phyloP scores from a whole-genome alignment of 2,113 vertebrate genomes.

The Speoplatyrhinus poulsoni region DNA sequence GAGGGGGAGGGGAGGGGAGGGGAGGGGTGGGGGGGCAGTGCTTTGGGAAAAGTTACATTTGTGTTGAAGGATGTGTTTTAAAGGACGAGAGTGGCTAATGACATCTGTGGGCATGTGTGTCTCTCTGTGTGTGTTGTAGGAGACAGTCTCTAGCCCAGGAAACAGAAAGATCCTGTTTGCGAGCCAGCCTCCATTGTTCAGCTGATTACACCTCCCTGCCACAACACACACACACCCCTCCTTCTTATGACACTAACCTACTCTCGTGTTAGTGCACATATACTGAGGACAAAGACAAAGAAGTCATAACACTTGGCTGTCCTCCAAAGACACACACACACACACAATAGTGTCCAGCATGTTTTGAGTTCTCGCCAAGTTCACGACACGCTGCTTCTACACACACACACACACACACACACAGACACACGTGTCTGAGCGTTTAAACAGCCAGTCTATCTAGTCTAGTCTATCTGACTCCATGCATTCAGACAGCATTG shows the following conservation, averaged over 20 bases:
- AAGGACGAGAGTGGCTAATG: background rate
- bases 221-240: background rate
- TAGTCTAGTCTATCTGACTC: constrained; percentile 42
- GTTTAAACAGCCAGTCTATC: constrained; percentile 25
- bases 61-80: constrained; percentile 33
- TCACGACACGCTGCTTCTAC: constrained; percentile 32
- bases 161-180: constrained; percentile 81
- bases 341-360: constrained; percentile 1
- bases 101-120: constrained; percentile 13
- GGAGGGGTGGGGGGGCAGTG: background rate
- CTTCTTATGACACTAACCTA: constrained; percentile 28
- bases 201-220: constrained; percentile 32
- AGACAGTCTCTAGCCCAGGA: constrained; percentile 70
- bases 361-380: constrained; percentile 45
- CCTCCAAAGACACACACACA: constrained; percentile 51
- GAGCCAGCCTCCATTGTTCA: constrained; percentile 72
- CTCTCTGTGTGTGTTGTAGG: constrained; percentile 41
- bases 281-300: background rate
- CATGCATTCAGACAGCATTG: constrained; percentile 5
- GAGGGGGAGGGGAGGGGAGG: background rate
- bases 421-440: constrained; percentile 26
- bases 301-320: constrained; percentile 21
- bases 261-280: constrained; percentile 14
- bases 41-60: background rate
- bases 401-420: constrained; percentile 28